Conservation (phyloP, 2,888 invertebrate genomes). For the Eudasyphora cyanicolor region DNA sequence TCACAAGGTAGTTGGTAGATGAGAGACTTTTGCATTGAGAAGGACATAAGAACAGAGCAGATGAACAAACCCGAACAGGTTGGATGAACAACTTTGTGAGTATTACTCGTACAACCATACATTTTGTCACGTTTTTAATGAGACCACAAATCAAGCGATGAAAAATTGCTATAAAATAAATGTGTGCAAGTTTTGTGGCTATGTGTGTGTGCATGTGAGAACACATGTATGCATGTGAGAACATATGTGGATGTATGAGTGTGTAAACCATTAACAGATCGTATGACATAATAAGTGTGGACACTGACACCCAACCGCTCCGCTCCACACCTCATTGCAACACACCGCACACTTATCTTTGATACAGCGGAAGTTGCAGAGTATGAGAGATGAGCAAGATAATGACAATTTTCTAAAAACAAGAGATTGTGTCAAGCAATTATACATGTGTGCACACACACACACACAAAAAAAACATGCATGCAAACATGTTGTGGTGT, state of each 20-base stretch:
- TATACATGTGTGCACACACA: conserved; percentile 12
- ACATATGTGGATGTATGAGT: background rate
- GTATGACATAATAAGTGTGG: conserved; percentile 33
- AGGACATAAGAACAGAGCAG: background rate
- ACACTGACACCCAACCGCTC: background rate
- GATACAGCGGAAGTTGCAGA: background rate
- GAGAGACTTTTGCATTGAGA: conserved; percentile 10
- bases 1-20: background rate
- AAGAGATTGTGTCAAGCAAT: conserved; percentile 29
- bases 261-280: conserved; percentile 21
- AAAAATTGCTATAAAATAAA: conserved; percentile 60
- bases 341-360: background rate
- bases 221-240: too few species aligned
- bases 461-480: background rate
- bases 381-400: conserved; percentile 41
- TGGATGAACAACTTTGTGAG: conserved; percentile 45
- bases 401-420: conserved; percentile 55
- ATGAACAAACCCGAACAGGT: conserved; percentile 37
- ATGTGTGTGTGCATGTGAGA: conserved; percentile 34
- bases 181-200: conserved; percentile 44
- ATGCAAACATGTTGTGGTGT: conserved; percentile 19
- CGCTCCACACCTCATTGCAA: too few species aligned
- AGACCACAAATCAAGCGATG: conserved; percentile 66
- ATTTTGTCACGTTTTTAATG: conserved; percentile 66
- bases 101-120: conserved; percentile 56